A percentile compares a stretch with the other conserved stretches of the same genome.
Conservation (phyloP, 2,113 vertebrate species). For the Salvelinus alpinus region DNA sequence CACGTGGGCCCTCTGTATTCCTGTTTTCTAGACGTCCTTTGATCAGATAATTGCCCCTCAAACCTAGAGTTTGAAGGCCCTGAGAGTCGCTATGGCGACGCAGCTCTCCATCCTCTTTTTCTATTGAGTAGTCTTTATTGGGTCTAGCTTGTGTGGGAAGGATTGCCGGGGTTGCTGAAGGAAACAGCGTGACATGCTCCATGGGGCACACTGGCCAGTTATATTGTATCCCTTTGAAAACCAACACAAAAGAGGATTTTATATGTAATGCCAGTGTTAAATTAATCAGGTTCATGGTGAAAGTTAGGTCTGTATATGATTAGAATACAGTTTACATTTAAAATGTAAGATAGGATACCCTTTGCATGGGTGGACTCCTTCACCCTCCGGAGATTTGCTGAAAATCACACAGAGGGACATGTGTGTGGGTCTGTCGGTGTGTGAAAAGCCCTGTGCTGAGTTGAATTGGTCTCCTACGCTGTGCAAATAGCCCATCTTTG, state of each 20-base stretch:
- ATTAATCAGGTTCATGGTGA: too few species aligned
- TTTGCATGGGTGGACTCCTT: neutral
- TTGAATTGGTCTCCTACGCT: neutral
- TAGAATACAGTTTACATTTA: too few species aligned
- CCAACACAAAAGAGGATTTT: too few species aligned
- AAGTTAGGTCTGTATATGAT: too few species aligned
- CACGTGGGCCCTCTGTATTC: conserved; percentile 52
- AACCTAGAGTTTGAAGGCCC: conserved; percentile 64
- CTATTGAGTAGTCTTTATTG: conserved; percentile 55
- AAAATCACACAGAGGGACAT: neutral
- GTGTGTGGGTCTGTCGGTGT: neutral
- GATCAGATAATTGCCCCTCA: conserved; percentile 76
- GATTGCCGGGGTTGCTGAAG: neutral
- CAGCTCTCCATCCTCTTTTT: conserved; percentile 52
- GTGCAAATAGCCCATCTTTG: neutral
- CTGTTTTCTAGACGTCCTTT: conserved; percentile 64
- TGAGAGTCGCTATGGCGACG: conserved; percentile 67
- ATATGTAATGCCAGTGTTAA: too few species aligned
- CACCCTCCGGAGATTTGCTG: neutral
- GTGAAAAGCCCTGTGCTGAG: neutral
- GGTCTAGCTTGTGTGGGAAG: conserved; percentile 26
- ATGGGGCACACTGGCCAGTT: too few species aligned
- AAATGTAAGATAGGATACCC: too few species aligned
- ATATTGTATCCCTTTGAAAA: too few species aligned
- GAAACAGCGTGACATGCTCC: too few species aligned